phyloP scores from a whole-genome alignment of 2,113 vertebrate species.

The Elachura formosa region DNA sequence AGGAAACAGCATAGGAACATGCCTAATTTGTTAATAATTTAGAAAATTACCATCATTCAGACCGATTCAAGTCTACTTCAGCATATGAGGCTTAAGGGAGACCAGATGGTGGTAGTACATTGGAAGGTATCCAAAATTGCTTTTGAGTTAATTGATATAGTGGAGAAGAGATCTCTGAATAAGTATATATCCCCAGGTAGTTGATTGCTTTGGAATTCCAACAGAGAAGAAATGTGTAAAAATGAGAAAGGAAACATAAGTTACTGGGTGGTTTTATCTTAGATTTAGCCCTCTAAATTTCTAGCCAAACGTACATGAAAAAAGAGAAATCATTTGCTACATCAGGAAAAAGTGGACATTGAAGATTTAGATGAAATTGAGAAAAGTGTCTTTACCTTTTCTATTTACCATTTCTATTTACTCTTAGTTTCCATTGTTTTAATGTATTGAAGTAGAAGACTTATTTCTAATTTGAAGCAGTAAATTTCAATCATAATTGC shows the following conservation, averaged over 20 bases:
- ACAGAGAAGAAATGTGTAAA: conserved; percentile 64
- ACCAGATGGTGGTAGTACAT: conserved; percentile 66
- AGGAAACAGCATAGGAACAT: conserved; percentile 1
- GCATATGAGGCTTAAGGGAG: conserved; percentile 58
- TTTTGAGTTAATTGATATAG: conserved; percentile 74
- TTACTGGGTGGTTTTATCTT: conserved; percentile 39
- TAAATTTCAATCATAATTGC: conserved; percentile 39
- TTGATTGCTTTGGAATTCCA: conserved; percentile 72
- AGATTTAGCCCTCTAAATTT: conserved; percentile 50
- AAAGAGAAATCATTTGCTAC: background rate
- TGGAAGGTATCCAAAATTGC: conserved; percentile 69
- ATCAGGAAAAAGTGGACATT: background rate
- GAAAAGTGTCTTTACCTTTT: background rate
- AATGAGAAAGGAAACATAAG: conserved; percentile 52
- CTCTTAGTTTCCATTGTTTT: conserved; percentile 22
- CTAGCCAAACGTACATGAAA: background rate
- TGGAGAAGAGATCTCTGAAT: conserved; percentile 62
- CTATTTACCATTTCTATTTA: background rate
- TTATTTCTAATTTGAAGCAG: conserved; percentile 33
- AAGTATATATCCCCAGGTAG: conserved; percentile 67
- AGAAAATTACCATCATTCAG: conserved; percentile 66
- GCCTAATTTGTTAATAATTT: conserved; percentile 73
- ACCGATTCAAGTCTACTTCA: conserved; percentile 67
- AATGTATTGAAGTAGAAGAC: background rate
- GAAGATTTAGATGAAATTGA: conserved; percentile 11